A percentile compares a stretch with the other conserved stretches of the same genome.
These are phyloP conservation scores for Lasioglossum oenotherae DNA, from an alignment of 2,888 invertebrate genomes.

Conservation along the genomic window DNA sequence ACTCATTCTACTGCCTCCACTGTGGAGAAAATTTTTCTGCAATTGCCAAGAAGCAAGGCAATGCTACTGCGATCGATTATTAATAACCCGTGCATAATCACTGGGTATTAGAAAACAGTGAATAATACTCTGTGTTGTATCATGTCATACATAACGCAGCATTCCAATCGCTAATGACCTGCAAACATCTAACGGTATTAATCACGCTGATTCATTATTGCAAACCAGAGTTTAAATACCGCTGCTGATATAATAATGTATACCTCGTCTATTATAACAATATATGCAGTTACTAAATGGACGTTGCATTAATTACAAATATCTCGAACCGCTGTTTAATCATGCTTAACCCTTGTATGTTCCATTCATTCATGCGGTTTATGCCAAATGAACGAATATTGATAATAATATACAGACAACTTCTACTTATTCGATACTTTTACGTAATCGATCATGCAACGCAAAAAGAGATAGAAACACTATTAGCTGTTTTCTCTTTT, in stretches of 20 bases:
- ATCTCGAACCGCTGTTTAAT: background rate
- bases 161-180: conserved; percentile 11
- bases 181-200: conserved; percentile 12
- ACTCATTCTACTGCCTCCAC: background rate
- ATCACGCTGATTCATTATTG: background rate
- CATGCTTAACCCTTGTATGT: background rate
- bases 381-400: background rate
- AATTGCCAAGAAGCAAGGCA: background rate
- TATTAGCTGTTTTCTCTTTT: too few relatives aligned
- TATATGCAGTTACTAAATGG: background rate
- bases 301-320: background rate
- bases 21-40: background rate
- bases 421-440: too few relatives aligned
- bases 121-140: conserved; percentile 7
- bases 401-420: background rate
- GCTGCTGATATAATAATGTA: background rate
- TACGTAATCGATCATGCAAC: too few relatives aligned
- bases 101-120: background rate
- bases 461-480: too few relatives aligned
- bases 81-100: conserved; percentile 7
- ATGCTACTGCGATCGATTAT: background rate
- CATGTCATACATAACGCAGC: background rate
- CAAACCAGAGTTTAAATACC: conserved; percentile 6
- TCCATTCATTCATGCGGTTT: background rate
- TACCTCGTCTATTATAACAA: background rate